These are phyloP conservation scores for Anhinga anhinga DNA, from an alignment of 2,113 vertebrate genomes.

Conservation along the genomic window DNA sequence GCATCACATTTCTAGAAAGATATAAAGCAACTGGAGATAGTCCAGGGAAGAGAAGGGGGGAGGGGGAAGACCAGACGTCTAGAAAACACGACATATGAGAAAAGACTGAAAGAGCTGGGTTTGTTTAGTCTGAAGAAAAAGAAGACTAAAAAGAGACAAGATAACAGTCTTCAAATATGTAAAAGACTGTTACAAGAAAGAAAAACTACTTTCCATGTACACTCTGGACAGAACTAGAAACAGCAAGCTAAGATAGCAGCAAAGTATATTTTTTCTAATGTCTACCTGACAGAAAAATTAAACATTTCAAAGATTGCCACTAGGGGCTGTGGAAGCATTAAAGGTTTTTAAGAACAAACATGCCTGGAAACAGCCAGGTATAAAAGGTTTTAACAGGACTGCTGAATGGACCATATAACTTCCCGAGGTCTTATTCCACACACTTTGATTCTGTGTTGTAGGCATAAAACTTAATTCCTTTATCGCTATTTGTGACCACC, in stretches of 20 bases:
- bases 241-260: not conserved
- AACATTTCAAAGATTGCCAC: not conserved
- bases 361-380: not conserved
- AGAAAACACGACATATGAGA: constrained; percentile 23
- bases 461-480: not conserved
- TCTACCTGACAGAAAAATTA: not conserved
- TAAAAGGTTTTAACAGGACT: not conserved
- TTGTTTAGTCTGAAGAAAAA: constrained; percentile 63
- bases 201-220: constrained; percentile 18
- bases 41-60: not conserved
- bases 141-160: constrained; percentile 23
- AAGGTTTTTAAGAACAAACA: constrained; percentile 1
- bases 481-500: not conserved
- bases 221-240: constrained; percentile 5
- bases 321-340: not conserved
- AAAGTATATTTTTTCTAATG: not conserved
- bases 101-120: constrained; percentile 51
- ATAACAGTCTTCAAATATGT: constrained; percentile 51
- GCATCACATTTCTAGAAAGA: constrained; percentile 16
- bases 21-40: not conserved
- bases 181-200: constrained; percentile 23
- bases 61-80: not conserved
- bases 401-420: not conserved
- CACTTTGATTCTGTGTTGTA: not conserved
- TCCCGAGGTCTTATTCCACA: not conserved